These are phyloP conservation scores for Oncopodura yosiiana DNA, from an alignment of 1,140 invertebrate species.

Conservation along the genomic window DNA sequence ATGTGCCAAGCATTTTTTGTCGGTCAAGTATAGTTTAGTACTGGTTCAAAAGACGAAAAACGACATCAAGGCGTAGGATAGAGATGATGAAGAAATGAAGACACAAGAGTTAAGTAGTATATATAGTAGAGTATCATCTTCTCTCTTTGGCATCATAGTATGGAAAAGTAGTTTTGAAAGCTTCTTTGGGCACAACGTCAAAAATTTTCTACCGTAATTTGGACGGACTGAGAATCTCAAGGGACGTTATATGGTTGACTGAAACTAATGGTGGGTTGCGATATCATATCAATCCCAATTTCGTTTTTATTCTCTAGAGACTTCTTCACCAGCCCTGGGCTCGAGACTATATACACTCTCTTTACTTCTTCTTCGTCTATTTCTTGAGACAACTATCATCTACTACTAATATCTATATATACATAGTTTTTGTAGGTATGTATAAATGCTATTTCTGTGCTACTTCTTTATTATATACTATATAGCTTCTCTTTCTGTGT, in stretches of 20 bases:
- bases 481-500: constrained; percentile 15
- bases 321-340: constrained; percentile 30
- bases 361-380: too few species aligned
- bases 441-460: too few species aligned
- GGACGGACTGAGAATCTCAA: constrained; percentile 35
- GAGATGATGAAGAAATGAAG: neutral
- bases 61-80: neutral
- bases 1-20: constrained; percentile 23
- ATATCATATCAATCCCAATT: constrained; percentile 37
- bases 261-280: constrained; percentile 36
- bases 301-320: constrained; percentile 27
- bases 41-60: too few species aligned
- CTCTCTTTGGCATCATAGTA: neutral
- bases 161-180: neutral
- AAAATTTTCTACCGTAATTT: constrained; percentile 36
- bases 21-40: constrained; percentile 15
- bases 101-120: neutral
- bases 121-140: constrained; percentile 7
- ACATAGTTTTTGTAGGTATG: too few species aligned
- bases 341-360: too few species aligned
- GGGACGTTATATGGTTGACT: constrained; percentile 36
- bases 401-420: too few species aligned
- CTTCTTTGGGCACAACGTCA: constrained; percentile 30
- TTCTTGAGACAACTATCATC: too few species aligned
- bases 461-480: too few species aligned